Evolutionary conservation across 2,113 vertebrate species (phyloP), one percentile per base, ranked within the genome.

Genomic region (Heliornis fulica): DNA sequence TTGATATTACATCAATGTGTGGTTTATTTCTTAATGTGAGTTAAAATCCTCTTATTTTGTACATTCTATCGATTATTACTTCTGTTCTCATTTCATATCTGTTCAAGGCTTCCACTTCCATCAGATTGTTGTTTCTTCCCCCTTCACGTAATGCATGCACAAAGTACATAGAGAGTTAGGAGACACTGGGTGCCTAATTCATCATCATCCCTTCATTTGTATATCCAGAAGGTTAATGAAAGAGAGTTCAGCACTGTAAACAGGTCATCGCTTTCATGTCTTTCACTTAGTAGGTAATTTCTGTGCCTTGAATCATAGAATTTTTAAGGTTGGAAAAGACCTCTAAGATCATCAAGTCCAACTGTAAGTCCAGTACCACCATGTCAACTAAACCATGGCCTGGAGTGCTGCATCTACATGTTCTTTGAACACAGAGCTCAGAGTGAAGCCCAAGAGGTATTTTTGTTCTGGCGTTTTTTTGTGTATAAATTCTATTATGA

Each of bases 401-500:
- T 46, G 10, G 46, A 22, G 46, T 46, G 20, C 21, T 21, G 22
- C 4, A 21, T 46, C 46, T 46, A 22, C 46, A 46, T 9, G 10
- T 46, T 11, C 12, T 21, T 46, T 46, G 46, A 22, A 46, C 46
- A 12, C 9, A 45, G 70, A 69, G 75, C 29, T 22, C 18, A 40
- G 18, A 95, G 71, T 29, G 54, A 85, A 76, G 20, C 48, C 68
- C n/a, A 36, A 45, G 11, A 85, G 54, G 7, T 79, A 16, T 5
- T 89, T 83, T 76, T 80, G 8, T 80, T 89, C 29, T 28, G 25
- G 4, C 19, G 7, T 41, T 4, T 57, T 61, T 66, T 83, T 53
- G 4, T 0, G 0, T 80, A 20, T 46, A 9, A 61, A n/a, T 78
- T 70, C 36, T 59, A 4, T 64, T 56, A 8, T 23, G 29, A 56